Conservation (phyloP, 1,140 invertebrate genomes). For the Saccostrea glomerata region DNA sequence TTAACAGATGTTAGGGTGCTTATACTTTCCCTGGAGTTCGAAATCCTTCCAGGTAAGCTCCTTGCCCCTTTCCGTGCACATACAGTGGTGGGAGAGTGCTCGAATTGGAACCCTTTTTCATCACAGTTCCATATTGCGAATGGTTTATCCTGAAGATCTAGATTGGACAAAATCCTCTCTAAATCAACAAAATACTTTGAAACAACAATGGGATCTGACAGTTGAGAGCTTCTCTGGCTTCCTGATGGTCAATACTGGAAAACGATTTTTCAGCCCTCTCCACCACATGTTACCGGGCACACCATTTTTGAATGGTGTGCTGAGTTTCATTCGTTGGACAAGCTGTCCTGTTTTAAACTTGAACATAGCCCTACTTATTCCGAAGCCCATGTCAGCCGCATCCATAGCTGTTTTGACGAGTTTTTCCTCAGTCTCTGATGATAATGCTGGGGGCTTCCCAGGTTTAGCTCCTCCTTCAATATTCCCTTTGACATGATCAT, state of each 20-base stretch:
- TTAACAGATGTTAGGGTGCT: conserved; percentile 31
- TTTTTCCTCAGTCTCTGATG: conserved; percentile 39
- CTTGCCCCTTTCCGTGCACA: conserved; percentile 32
- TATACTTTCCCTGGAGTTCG: conserved; percentile 10
- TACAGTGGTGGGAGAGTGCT: conserved; percentile 40
- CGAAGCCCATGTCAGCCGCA: conserved; percentile 45
- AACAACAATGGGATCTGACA: not conserved
- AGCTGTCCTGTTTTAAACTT: not conserved
- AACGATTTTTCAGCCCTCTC: conserved; percentile 38
- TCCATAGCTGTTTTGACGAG: conserved; percentile 35
- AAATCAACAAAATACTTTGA: conserved; percentile 46
- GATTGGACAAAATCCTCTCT: not conserved
- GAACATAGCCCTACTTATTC: conserved; percentile 12
- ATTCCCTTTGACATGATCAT: conserved; percentile 23
- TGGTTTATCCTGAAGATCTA: conserved; percentile 42
- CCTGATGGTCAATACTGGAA: conserved; percentile 37
- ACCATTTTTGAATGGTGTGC: conserved; percentile 34
- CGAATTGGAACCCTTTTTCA: conserved; percentile 41
- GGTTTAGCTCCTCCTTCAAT: not conserved
- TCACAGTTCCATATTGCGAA: conserved; percentile 53
- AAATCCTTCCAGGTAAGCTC: conserved; percentile 18
- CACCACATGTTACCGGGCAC: conserved; percentile 54
- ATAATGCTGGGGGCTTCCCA: conserved; percentile 12
- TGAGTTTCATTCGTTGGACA: not conserved
- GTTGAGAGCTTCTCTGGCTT: conserved; percentile 44